phyloP scores from a whole-genome alignment of 1,140 invertebrate genomes.

The Apis cerana region DNA sequence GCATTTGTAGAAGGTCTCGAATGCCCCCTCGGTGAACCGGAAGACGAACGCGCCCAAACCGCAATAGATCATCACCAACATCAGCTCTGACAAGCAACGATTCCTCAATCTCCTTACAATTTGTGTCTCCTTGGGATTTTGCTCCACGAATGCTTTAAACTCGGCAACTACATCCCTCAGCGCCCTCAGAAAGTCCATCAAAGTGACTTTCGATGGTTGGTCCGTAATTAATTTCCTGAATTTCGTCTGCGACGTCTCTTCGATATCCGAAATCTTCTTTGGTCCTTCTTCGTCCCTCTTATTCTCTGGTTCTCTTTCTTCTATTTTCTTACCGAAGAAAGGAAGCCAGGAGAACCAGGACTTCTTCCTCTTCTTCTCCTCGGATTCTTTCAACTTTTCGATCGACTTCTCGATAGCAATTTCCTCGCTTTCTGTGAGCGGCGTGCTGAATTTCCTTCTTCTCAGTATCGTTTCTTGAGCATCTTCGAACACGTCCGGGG shows the following conservation, averaged over 20 bases:
- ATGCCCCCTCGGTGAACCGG: constrained; percentile 89
- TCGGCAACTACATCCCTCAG: constrained; percentile 68
- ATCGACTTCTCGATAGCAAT: constrained; percentile 25
- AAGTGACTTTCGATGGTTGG: constrained; percentile 55
- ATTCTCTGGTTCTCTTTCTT: constrained; percentile 34
- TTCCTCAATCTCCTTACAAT: constrained; percentile 84
- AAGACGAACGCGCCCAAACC: constrained; percentile 90
- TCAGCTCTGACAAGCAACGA: constrained; percentile 85
- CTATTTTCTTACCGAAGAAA: constrained; percentile 64
- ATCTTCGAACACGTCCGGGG: constrained; percentile 60
- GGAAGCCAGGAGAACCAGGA: constrained; percentile 74
- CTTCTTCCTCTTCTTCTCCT: constrained; percentile 13
- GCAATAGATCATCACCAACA: constrained; percentile 87
- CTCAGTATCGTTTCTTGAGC: constrained; percentile 56
- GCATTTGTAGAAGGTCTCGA: constrained; percentile 93
- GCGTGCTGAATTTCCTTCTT: constrained; percentile 53
- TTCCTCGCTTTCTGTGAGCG: constrained; percentile 54
- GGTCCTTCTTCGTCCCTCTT: background rate
- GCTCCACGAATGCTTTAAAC: constrained; percentile 76
- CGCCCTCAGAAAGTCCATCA: constrained; percentile 70
- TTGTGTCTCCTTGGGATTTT: constrained; percentile 82
- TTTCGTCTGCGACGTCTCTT: background rate
- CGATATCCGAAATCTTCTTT: background rate
- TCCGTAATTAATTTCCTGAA: background rate
- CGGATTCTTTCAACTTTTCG: background rate